Percentiles rank a stretch among this genome's conserved stretches.
Evolutionary conservation across 37 sponge, comb jelly and placozoan species (phyloP).

Genomic region (Chondrilla cf. caribensis): DNA sequence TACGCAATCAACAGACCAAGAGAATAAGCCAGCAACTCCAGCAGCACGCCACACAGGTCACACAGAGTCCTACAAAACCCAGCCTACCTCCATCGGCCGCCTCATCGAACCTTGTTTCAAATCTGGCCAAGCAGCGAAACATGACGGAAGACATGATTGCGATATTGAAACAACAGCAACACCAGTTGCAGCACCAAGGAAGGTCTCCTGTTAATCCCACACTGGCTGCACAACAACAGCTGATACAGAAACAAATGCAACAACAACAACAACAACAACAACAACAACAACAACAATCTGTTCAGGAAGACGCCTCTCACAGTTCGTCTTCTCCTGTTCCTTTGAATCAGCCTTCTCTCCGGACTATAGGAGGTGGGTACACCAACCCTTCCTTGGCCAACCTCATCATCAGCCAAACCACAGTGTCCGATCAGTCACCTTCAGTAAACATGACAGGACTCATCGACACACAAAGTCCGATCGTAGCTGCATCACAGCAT

Average conservation of each 20-base stretch:
- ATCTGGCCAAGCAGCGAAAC: background rate
- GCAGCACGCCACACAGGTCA: background rate
- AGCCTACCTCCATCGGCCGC: background rate
- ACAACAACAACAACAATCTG: too few species aligned
- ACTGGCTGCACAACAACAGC: background rate
- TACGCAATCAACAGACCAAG: background rate
- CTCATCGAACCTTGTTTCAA: background rate
- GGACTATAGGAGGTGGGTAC: too few species aligned
- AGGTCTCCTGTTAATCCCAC: background rate
- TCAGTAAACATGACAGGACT: background rate
- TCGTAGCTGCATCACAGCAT: background rate
- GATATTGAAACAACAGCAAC: constrained; percentile 55
- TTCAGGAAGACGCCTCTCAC: too few species aligned
- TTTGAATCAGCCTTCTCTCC: too few species aligned
- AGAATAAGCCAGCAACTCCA: background rate
- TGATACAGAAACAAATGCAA: constrained; percentile 4
- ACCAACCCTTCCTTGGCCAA: background rate
- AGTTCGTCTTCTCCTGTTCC: too few species aligned
- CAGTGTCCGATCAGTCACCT: background rate
- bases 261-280: too few species aligned
- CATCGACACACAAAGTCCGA: background rate
- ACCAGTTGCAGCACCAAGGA: background rate
- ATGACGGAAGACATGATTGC: constrained; percentile 66
- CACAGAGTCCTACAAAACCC: constrained; percentile 6
- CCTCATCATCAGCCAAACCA: constrained; percentile 2